Evolutionary conservation across 2,888 invertebrate species (phyloP), one percentile per base, ranked within the genome.

Genomic region (Himalopsyche japonica): DNA sequence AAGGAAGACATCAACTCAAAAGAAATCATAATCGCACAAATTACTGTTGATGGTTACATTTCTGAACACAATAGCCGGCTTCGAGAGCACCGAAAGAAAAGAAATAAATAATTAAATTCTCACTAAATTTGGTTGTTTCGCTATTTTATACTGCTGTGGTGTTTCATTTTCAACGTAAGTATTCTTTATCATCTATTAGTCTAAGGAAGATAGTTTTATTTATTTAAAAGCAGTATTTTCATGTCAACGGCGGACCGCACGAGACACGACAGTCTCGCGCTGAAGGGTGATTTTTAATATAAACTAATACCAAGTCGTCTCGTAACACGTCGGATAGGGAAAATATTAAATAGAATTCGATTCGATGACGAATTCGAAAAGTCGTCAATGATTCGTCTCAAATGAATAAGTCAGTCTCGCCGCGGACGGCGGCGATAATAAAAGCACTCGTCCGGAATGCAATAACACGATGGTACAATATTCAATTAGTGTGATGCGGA

Each of bases 61-160:
- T 92, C 91, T 92, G 92, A 92, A 92, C 92, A 92, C 92, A 92
- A 92, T 92, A 92, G 92, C 92, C 92, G 92, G 92, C 92, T 92
- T 88, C 90, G 90, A 81, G 90, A 92, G 92, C 92, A 92, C 92
- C 92, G 76, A 90, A 89, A 91, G 91, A 91, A 87, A 92, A 91
- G 91, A 89, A 92, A 90, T 90, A 92, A 91, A 91, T 92, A 70
- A 70, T 70, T 27, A 70, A 90, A 89, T 81, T 85, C 90, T 90
- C 89, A 91, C 91, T 92, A 91, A 91, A 92, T 92, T 92, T 92
- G 92, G 92, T 85, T 84, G 85, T 84, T 70, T 70, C 15, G 81
- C 84, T 85, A 85, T 86, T 82, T 85, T 79, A 80, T 85, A 84
- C 84, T 84, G 86, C 84, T 76, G 80, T 83, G 84, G 78, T 84